phyloP scores from a whole-genome alignment of 2,888 invertebrate species.

The Pollenia angustigena region DNA sequence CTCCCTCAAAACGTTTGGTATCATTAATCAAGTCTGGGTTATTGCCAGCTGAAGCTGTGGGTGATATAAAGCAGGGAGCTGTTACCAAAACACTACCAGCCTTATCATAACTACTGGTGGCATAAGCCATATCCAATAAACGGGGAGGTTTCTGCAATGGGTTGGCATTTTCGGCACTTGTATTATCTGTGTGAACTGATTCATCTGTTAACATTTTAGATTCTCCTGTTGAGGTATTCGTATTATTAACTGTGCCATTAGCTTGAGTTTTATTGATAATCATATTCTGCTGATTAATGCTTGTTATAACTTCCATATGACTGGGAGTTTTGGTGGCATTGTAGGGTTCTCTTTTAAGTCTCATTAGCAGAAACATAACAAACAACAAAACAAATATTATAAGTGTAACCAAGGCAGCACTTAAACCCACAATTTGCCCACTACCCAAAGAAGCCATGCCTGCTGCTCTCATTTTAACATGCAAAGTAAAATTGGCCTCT shows the following conservation, averaged over 20 bases:
- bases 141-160: slow-evolving; percentile 90
- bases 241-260: slow-evolving; percentile 76
- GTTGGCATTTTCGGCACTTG: slow-evolving; percentile 83
- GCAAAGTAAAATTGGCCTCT: slow-evolving; percentile 94
- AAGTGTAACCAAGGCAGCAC: slow-evolving; percentile 91
- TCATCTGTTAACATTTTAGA: slow-evolving; percentile 71
- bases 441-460: slow-evolving; percentile 93
- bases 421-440: slow-evolving; percentile 93
- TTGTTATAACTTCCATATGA: slow-evolving; percentile 89
- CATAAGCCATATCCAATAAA: slow-evolving; percentile 88
- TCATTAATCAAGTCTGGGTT: slow-evolving; percentile 95
- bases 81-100: slow-evolving; percentile 88
- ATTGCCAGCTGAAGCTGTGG: slow-evolving; percentile 90
- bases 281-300: slow-evolving; percentile 85
- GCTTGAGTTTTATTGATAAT: slow-evolving; percentile 85
- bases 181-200: slow-evolving; percentile 71
- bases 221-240: slow-evolving; percentile 82
- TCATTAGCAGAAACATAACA: slow-evolving; percentile 89
- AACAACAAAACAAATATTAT: slow-evolving; percentile 90
- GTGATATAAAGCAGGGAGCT: slow-evolving; percentile 89
- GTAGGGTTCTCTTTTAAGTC: slow-evolving; percentile 89
- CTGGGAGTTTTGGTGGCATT: slow-evolving; percentile 91
- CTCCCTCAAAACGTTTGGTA: slow-evolving; percentile 88
- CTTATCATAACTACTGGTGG: slow-evolving; percentile 89
- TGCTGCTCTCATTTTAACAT: slow-evolving; percentile 90